A percentile compares a stretch with the other conserved stretches of the same genome.
phyloP scores from a whole-genome alignment of 2,888 invertebrate species.

The Ditylenchus weischeri region DNA sequence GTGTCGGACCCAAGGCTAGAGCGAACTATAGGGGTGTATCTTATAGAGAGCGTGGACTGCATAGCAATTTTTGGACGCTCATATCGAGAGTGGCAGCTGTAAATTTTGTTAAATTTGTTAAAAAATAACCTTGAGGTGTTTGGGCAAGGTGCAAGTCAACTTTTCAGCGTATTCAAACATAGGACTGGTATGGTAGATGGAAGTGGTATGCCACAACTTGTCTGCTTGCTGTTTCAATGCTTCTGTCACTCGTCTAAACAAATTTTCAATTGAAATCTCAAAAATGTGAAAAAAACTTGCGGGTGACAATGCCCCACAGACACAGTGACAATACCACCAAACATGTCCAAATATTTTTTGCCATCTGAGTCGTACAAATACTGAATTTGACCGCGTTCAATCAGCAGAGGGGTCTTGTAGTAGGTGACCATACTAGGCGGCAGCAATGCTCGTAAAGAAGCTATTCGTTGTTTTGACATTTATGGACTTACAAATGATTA shows the following conservation, averaged over 20 bases:
- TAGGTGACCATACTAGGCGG: conserved; percentile 59
- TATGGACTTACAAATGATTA: no score
- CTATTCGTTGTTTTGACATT: conserved; percentile 6
- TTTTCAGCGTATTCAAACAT: conserved; percentile 85
- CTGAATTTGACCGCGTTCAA: conserved; percentile 62
- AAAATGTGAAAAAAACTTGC: conserved; percentile 65
- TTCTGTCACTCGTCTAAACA: conserved; percentile 74
- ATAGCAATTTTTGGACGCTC: no score
- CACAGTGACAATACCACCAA: conserved; percentile 93
- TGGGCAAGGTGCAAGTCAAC: conserved; percentile 77
- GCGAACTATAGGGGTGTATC: no score
- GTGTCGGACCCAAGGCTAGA: no score
- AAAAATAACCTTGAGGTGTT: conserved; percentile 81
- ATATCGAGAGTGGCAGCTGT: no score
- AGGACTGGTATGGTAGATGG: conserved; percentile 83
- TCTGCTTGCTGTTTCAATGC: conserved; percentile 76
- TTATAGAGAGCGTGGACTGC: no score
- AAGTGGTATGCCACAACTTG: conserved; percentile 85
- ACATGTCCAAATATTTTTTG: conserved; percentile 84
- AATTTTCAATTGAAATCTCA: background rate
- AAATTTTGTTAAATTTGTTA: no score
- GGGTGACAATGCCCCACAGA: conserved; percentile 80
- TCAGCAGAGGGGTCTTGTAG: conserved; percentile 78
- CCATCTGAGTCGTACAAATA: conserved; percentile 71
- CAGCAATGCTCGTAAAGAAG: conserved; percentile 20